Evolutionary conservation across 2,888 invertebrate species (phyloP).

Genomic region (Cancer borealis): DNA sequence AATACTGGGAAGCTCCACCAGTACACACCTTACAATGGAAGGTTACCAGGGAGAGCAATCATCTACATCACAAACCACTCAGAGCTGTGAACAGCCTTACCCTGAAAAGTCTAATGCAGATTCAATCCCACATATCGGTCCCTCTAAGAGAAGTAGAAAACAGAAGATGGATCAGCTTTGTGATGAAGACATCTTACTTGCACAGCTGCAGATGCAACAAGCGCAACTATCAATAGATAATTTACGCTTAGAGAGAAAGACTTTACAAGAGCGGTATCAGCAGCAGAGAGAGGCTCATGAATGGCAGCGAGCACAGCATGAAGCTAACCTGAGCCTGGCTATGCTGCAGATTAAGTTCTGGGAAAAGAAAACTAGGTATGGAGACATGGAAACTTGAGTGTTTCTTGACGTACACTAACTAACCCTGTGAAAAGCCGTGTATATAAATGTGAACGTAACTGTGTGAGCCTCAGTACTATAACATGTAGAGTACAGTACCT

Average conservation of each 20-base stretch:
- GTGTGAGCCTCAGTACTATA: neutral
- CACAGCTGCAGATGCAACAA: conserved; percentile 72
- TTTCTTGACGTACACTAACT: neutral
- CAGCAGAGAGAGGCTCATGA: conserved; percentile 70
- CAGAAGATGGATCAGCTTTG: conserved; percentile 73
- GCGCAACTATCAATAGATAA: conserved; percentile 72
- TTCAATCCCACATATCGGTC: conserved; percentile 64
- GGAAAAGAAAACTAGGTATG: conserved; percentile 73
- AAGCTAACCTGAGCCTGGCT: conserved; percentile 68
- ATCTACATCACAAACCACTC: conserved; percentile 56
- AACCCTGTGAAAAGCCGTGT: neutral
- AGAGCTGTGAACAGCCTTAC: conserved; percentile 60
- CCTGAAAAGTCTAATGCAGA: conserved; percentile 64
- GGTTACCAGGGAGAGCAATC: conserved; percentile 58
- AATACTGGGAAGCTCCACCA: too few relatives aligned
- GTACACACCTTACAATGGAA: conserved; percentile 51
- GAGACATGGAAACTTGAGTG: conserved; percentile 69
- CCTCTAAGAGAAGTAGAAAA: conserved; percentile 65
- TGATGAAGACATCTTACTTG: conserved; percentile 69
- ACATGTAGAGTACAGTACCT: neutral
- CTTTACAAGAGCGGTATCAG: conserved; percentile 65
- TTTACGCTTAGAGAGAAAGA: conserved; percentile 67
- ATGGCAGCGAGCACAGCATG: conserved; percentile 69
- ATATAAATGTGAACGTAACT: neutral
- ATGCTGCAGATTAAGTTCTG: conserved; percentile 72